Base-by-base conservation (phyloP, 2,888 invertebrate species). In the Dicyrtomina minuta region DNA sequence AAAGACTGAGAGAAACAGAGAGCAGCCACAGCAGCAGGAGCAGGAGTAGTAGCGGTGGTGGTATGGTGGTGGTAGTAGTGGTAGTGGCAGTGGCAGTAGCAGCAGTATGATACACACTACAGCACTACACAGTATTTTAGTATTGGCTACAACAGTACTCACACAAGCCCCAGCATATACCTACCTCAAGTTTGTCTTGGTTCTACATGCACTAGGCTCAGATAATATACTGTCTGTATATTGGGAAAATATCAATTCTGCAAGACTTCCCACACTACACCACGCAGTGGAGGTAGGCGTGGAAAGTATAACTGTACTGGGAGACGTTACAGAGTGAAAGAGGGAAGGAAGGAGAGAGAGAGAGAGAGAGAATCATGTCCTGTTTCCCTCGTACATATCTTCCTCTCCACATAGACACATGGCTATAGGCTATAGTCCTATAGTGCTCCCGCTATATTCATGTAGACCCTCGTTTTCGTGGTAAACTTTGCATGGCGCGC, bases 291-390 rank as follows among this genome's bases (percentile, higher is more conserved):
- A 46, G 46, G 46, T 17, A 46, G 20, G 46, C 20, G n/a, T n/a
- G 20, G 46, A 46, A 17, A 46, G 20, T 17, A 46, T 46, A 17
- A 46, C n/a, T 17, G 46, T n/a, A 46, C 20, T 17, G 51, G 10
- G 17, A 51, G 51, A 17, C 46, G n/a, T 17, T 4, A 53, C 13
- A 53, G 17, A 24, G 5, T 3, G 56, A 26, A n/a, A 56, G 24
- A 26, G 56, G 6, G 56, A 56, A 44, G 56, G 60, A 27, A 66
- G 55, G 68, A 62, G 66, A 66, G 68, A 43, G 56, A 72, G 67
- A 49, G 64, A 33, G 46, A 44, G 44, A 69, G 56, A 53, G 64
- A 20, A 33, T 33, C 33, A 33, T 8, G 33, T 33, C 33, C 33
- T 33, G 33, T 39, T 39, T 60, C 60, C 39, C 60, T 15, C 60